Conservation (phyloP, 2,888 invertebrate genomes). For the Thecocarcelia acutangulata region DNA sequence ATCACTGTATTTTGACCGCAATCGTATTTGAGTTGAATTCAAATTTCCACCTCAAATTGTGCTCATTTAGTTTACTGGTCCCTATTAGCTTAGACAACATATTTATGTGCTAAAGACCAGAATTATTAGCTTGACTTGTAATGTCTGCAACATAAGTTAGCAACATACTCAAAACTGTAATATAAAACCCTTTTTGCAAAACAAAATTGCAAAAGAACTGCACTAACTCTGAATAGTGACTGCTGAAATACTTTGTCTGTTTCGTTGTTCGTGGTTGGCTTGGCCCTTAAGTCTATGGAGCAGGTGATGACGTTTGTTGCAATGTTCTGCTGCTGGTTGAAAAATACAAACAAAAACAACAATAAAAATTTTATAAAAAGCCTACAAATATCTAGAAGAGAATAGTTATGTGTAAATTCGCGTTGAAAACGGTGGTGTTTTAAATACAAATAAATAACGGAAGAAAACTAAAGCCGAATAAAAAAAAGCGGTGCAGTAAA, state of each 20-base stretch:
- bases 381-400: slow-evolving; percentile 64
- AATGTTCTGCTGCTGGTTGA: slow-evolving; percentile 41
- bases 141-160: slow-evolving; percentile 24
- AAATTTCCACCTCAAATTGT: slow-evolving; percentile 70
- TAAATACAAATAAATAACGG: slow-evolving; percentile 33
- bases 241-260: slow-evolving; percentile 62
- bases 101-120: slow-evolving; percentile 9
- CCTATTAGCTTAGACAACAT: slow-evolving; percentile 20
- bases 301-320: slow-evolving; percentile 40
- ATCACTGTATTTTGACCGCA: slow-evolving; percentile 58
- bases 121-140: slow-evolving; percentile 30
- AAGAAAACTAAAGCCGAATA: slow-evolving; percentile 12
- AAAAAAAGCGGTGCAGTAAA: not conserved
- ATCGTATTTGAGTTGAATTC: slow-evolving; percentile 68
- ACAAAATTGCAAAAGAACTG: slow-evolving; percentile 36
- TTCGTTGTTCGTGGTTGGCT: slow-evolving; percentile 67
- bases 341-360: slow-evolving; percentile 50
- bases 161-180: slow-evolving; percentile 71
- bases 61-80: slow-evolving; percentile 55
- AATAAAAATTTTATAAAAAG: slow-evolving; percentile 66
- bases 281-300: slow-evolving; percentile 56
- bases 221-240: slow-evolving; percentile 26
- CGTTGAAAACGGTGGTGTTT: slow-evolving; percentile 66
- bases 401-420: slow-evolving; percentile 65
- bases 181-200: slow-evolving; percentile 73